A percentile compares a stretch with the other conserved stretches of the same genome.
Conservation (phyloP, 2,888 invertebrate genomes). For the Drosophila sordidula region DNA sequence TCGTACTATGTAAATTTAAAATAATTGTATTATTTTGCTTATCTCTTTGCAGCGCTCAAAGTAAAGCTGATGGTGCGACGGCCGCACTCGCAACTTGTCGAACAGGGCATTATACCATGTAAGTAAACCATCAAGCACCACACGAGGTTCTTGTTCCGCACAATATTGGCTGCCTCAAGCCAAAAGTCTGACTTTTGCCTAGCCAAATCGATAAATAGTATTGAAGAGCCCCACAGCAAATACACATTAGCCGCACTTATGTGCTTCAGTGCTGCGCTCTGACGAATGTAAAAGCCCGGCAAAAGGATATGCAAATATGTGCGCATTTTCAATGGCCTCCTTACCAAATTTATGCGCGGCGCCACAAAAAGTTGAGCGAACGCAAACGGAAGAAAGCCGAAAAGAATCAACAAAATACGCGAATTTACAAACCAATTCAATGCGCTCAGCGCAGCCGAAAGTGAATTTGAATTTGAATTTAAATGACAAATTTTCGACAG, state of each 20-base stretch:
- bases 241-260: conserved; percentile 71
- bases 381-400: conserved; percentile 50
- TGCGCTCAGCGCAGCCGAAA: conserved; percentile 67
- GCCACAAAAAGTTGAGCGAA: conserved; percentile 12
- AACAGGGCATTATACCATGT: conserved; percentile 99
- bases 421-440: conserved; percentile 76
- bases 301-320: conserved; percentile 77
- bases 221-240: conserved; percentile 14
- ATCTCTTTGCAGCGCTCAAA: conserved; percentile 92
- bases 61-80: conserved; percentile 98
- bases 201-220: conserved; percentile 53
- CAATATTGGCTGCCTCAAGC: conserved; percentile 5
- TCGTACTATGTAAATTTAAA: conserved; percentile 3
- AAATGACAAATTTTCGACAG: conserved; percentile 73
- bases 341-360: conserved; percentile 54
- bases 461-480: conserved; percentile 77
- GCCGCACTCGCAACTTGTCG: conserved; percentile 97
- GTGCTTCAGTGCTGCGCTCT: conserved; percentile 35
- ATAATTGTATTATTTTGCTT: conserved; percentile 8
- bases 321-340: conserved; percentile 61
- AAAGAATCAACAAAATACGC: conserved; percentile 74
- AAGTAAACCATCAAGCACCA: conserved; percentile 87
- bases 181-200: conserved; percentile 22
- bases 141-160: background rate
- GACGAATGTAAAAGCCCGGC: conserved; percentile 45